Evolutionary conservation across 2,797 vertebrate genomes (phyloP).

Genomic region (Neosilurus hyrtlii): DNA sequence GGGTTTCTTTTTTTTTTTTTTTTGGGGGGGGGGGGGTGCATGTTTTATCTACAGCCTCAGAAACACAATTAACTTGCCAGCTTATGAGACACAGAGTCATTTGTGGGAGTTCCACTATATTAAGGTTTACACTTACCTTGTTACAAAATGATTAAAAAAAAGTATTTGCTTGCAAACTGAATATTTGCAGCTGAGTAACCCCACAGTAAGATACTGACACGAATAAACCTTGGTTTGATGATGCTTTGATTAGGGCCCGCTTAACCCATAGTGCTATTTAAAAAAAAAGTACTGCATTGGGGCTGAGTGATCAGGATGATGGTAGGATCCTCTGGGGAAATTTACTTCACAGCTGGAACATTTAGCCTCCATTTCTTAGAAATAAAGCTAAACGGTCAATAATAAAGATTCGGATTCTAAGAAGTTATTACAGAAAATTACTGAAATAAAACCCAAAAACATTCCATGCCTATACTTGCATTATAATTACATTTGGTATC

Average conservation of each 20-base stretch:
- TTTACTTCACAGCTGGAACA: constrained; percentile 10
- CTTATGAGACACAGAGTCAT: not conserved
- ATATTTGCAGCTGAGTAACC: not conserved
- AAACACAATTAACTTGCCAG: not conserved
- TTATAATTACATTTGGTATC: not conserved
- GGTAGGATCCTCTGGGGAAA: not conserved
- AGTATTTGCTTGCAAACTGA: not conserved
- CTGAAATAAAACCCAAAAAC: too few relatives aligned
- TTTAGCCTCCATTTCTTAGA: not conserved
- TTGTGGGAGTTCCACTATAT: too few relatives aligned
- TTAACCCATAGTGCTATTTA: not conserved
- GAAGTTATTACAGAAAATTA: not conserved
- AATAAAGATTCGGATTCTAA: not conserved
- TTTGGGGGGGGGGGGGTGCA: too few relatives aligned
- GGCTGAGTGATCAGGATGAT: not conserved
- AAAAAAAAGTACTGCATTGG: not conserved
- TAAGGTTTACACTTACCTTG: not conserved
- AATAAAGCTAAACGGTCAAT: not conserved
- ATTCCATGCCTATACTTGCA: not conserved
- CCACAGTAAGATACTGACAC: not conserved
- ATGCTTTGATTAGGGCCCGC: not conserved
- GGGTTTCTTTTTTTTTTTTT: not conserved
- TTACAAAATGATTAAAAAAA: not conserved
- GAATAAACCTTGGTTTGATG: not conserved
- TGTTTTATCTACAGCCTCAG: not conserved